Percentiles rank a stretch among this genome's conserved stretches.
Conservation (phyloP, 2,797 vertebrate species). For the Aeoliscus strigatus region DNA sequence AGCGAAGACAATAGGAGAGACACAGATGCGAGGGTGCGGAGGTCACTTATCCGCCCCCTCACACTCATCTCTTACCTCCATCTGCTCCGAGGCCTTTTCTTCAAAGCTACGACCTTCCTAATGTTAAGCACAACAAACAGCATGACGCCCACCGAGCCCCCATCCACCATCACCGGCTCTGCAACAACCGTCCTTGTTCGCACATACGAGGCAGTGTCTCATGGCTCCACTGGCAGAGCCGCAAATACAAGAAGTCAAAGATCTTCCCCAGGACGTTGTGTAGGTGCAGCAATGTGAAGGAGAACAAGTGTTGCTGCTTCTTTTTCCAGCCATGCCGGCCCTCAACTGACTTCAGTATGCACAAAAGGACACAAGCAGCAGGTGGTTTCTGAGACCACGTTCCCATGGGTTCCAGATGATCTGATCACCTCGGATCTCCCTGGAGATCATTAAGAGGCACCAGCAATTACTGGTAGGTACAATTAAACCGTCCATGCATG, state of each 20-base stretch:
- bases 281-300: not conserved
- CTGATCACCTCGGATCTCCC: too few relatives aligned
- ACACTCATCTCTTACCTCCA: slow-evolving; percentile 60
- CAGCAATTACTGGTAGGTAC: too few relatives aligned
- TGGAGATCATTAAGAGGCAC: too few relatives aligned
- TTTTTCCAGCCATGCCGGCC: slow-evolving; percentile 1
- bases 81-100: slow-evolving; percentile 58
- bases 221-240: not conserved
- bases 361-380: too few relatives aligned
- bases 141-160: slow-evolving; percentile 49
- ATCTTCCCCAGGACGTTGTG: slow-evolving; percentile 2
- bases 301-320: not conserved
- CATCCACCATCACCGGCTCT: slow-evolving; percentile 33
- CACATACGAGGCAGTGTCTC: slow-evolving; percentile 4
- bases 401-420: too few relatives aligned
- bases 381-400: too few relatives aligned
- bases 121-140: slow-evolving; percentile 62
- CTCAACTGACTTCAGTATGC: too few relatives aligned
- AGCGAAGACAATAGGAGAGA: slow-evolving; percentile 30
- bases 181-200: slow-evolving; percentile 9
- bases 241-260: slow-evolving; percentile 9
- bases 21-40: slow-evolving; percentile 47
- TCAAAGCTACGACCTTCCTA: slow-evolving; percentile 59
- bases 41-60: slow-evolving; percentile 70
- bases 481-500: too few relatives aligned